Evolutionary conservation across 2,113 vertebrate species (phyloP).

Genomic region (Fukomys damarensis): DNA sequence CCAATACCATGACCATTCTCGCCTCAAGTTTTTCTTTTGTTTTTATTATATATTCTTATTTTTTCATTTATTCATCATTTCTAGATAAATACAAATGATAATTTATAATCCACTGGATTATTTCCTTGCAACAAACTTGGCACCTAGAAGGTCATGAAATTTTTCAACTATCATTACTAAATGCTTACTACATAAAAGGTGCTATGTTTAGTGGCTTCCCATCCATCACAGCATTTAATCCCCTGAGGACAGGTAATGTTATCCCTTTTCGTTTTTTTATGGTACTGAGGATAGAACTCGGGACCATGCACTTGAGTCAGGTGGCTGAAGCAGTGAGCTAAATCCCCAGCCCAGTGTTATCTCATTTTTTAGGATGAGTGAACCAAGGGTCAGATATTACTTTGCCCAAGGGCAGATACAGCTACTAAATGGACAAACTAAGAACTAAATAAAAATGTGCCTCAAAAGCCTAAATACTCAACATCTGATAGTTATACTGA

Average conservation of each 20-base stretch:
- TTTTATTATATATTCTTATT: background rate
- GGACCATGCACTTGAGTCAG: too few relatives aligned
- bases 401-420: background rate
- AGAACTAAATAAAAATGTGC: background rate
- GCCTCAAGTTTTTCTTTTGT: background rate
- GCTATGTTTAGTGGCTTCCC: background rate
- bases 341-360: too few relatives aligned
- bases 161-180: background rate
- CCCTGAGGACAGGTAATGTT: background rate
- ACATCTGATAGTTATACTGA: background rate
- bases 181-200: background rate
- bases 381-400: background rate
- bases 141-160: background rate
- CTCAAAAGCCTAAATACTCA: background rate
- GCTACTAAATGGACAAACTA: background rate
- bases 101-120: background rate
- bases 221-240: background rate
- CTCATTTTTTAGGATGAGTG: background rate
- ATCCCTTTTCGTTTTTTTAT: too few relatives aligned
- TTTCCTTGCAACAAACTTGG: background rate
- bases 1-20: background rate
- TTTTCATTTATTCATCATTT: background rate
- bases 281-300: too few relatives aligned
- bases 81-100: background rate
- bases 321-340: too few relatives aligned